phyloP scores from a whole-genome alignment of 2,113 vertebrate species.

The Podilymbus podiceps region DNA sequence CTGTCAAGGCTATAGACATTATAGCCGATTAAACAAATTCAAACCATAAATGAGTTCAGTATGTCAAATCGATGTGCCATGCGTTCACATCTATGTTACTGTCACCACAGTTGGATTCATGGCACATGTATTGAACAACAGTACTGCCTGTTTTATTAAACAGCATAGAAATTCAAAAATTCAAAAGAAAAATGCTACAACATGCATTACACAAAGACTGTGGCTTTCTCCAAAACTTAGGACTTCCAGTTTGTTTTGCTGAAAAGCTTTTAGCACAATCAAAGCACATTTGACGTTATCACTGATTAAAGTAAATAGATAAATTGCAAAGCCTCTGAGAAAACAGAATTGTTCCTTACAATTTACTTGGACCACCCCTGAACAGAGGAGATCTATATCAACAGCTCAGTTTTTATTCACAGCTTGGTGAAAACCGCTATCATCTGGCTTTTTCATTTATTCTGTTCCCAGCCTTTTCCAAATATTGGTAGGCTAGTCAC shows the following conservation, averaged over 20 bases:
- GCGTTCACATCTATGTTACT: not conserved
- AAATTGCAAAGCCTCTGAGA: not conserved
- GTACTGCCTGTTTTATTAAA: conserved; percentile 26
- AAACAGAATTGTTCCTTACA: not conserved
- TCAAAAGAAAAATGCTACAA: not conserved
- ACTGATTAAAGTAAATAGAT: conserved; percentile 22
- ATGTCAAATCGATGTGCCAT: not conserved
- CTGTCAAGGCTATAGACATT: conserved; percentile 3
- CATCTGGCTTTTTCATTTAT: not conserved
- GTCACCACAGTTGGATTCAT: not conserved
- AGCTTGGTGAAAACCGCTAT: not conserved
- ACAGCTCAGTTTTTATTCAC: conserved; percentile 8
- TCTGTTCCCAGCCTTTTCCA: not conserved
- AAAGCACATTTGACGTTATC: conserved; percentile 27
- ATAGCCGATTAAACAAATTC: conserved; percentile 51
- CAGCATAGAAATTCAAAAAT: conserved; percentile 24
- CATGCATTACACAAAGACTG: not conserved
- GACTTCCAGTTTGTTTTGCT: not conserved
- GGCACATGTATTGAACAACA: not conserved
- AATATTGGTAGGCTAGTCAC: not conserved
- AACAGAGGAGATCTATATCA: conserved; percentile 44
- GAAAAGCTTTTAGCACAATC: conserved; percentile 32
- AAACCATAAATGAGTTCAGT: conserved; percentile 34
- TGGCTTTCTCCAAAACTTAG: not conserved
- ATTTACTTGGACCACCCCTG: conserved; percentile 3